A percentile compares a stretch with the other conserved stretches of the same genome.
These are phyloP conservation scores for Enteromius anoplus DNA, from an alignment of 2,797 vertebrate species.

Conservation along the genomic window DNA sequence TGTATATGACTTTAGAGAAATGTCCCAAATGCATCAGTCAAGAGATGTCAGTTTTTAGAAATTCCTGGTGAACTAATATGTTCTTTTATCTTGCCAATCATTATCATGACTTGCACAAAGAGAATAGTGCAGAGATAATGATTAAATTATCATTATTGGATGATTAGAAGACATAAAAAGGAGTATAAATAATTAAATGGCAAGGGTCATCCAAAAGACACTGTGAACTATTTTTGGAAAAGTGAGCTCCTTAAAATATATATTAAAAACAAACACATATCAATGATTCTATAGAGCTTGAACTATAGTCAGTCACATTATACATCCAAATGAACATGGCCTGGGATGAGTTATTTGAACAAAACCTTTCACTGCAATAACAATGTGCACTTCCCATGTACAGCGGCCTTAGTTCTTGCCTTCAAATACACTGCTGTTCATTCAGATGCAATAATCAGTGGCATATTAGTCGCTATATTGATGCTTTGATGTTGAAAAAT, in stretches of 20 bases:
- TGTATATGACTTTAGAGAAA: not conserved
- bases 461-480: not conserved
- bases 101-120: not conserved
- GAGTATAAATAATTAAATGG: not conserved
- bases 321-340: not conserved
- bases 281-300: not conserved
- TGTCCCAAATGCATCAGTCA: not conserved
- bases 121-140: not conserved
- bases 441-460: not conserved
- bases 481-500: not conserved
- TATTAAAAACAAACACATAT: not conserved
- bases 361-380: conserved; percentile 27
- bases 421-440: not conserved
- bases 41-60: not conserved
- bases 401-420: conserved; percentile 5
- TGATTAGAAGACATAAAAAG: not conserved
- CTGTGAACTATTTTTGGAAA: not conserved
- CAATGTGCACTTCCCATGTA: not conserved
- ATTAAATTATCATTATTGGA: not conserved
- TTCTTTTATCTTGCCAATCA: not conserved
- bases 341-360: conserved; percentile 29
- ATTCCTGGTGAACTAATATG: not conserved
- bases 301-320: conserved; percentile 21
- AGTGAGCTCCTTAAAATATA: not conserved
- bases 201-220: not conserved